Evolutionary conservation across 2,113 vertebrate species (phyloP), one percentile per base, ranked within the genome.

Genomic region (Entosphenus tridentatus): DNA sequence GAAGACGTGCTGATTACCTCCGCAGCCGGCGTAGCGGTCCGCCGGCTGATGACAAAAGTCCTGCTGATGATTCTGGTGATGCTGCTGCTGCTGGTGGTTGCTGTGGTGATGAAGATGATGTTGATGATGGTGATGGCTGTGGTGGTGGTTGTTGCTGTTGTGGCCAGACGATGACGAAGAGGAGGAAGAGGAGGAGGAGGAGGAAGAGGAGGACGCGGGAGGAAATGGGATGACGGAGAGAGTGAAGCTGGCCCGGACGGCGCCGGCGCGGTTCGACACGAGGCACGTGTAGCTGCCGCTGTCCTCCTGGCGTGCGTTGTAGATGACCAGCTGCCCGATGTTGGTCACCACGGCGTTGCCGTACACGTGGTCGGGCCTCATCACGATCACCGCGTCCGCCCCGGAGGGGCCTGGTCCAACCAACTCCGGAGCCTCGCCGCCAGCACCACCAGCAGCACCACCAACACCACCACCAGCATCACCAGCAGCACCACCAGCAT

Each of bases 311-410:
- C 62, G 62, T 10, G 62, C 62, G 18, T 65, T 65, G 18, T 65
- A 65, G n/a, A 65, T 65, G 62, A 65, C 62, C 8, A 65, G 62
- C 62, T 65, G 62, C 18, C 62, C 62, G 18, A 65, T 65, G 62
- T 65, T 65, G n/a, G 62, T 65, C n/a, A 65, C 18, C n/a, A 65
- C 62, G n/a, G 62, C 62, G 10, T 65, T n/a, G n/a, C 62, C 62
- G 18, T 65, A 65, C n/a, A 65, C 62, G 18, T 65, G 62, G 18
- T 65, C 62, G 10, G 62, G 62, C 62, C 62, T 65, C 62, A 65
- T 65, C n/a, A 65, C n/a, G 62, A 65, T 65, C 62, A 65, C 62
- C n/a, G n/a, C 62, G 21, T 65, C 62, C n/a, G 8, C 62, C 62
- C 8, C 62, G 62, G 9, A n/a, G 21, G 9, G n/a, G 39, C 39